Base-by-base conservation (phyloP, 2,113 vertebrate species). In the Aix galericulata region DNA sequence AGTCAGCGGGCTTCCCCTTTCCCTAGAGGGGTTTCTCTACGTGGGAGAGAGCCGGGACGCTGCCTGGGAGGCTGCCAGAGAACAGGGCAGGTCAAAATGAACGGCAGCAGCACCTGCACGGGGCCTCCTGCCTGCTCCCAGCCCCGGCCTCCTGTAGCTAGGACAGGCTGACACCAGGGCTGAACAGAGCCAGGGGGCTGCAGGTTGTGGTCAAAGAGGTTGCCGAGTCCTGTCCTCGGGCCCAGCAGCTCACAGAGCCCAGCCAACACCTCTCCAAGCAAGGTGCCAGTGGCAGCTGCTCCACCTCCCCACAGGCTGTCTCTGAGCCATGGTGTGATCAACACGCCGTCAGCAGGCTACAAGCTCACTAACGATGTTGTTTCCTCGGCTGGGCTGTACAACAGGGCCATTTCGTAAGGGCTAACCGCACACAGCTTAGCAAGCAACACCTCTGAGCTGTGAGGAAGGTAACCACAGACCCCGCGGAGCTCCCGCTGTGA, bases 81-180 rank as follows among this genome's bases (percentile, higher is more conserved):
- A n/a, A 56, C 46, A 46, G 53, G 60, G 34, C 72, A 27, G 11
- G 13, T 12, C 2, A 66, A 25, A 58, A 50, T 3, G 27, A 78
- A 38, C 34, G 6, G 67, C 67, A 67, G 46, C n/a, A 42, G n/a
- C 7, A 32, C 0, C 0, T 7, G 9, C n/a, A 67, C 0, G 1
- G 32, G n/a, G 46, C 48, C 17, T 55, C 64, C 56, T 88, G 62
- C 8, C 52, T 34, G 26, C 13, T n/a, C 59, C 76, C 59, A 56
- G 46, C 22, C 67, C 44, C 46, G 25, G n/a, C 66, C 73, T 62
- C 66, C 50, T 3, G 0, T 8, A 26, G 27, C 23, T 55, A 63
- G 11, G n/a, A 79, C 31, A 0, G 1, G 11, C 66, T 62, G 60
- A 44, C 34, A 21, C 2, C 55, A 46, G 64, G 25, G 64, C 25